Evolutionary conservation across 2,797 vertebrate genomes (phyloP).

Genomic region (Eleutherodactylus coqui): DNA sequence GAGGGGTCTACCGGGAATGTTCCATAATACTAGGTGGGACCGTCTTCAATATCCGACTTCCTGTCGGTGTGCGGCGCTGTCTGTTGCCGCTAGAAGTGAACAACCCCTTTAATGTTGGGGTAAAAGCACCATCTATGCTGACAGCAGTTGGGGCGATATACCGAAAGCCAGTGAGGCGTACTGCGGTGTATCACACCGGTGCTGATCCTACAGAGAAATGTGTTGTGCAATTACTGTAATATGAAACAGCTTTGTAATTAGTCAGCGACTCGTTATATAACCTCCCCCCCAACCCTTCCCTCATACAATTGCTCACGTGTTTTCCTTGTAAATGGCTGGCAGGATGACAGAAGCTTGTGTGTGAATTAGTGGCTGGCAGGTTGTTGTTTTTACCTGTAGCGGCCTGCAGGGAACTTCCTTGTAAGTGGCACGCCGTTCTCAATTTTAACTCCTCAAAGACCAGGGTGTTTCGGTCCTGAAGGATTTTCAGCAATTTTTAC

Average conservation of each 20-base stretch:
- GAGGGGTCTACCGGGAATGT: too few relatives aligned
- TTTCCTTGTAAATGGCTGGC: background rate
- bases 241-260: background rate
- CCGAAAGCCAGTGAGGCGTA: background rate
- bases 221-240: background rate
- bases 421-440: background rate
- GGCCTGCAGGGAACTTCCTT: background rate
- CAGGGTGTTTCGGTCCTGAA: too few relatives aligned
- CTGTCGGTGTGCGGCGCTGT: too few relatives aligned
- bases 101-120: background rate
- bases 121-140: background rate
- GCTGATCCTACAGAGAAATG: background rate
- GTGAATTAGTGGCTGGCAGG: background rate
- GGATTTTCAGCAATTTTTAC: too few relatives aligned
- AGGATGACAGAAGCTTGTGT: background rate
- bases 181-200: background rate
- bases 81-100: too few relatives aligned
- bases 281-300: too few relatives aligned
- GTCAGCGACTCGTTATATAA: background rate
- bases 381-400: background rate
- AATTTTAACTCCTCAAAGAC: too few relatives aligned
- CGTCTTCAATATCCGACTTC: too few relatives aligned
- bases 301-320: too few relatives aligned
- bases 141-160: background rate
- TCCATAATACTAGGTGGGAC: too few relatives aligned